These are phyloP conservation scores for Nemoura dubitans DNA, from an alignment of 2,888 invertebrate genomes.

Conservation along the genomic window DNA sequence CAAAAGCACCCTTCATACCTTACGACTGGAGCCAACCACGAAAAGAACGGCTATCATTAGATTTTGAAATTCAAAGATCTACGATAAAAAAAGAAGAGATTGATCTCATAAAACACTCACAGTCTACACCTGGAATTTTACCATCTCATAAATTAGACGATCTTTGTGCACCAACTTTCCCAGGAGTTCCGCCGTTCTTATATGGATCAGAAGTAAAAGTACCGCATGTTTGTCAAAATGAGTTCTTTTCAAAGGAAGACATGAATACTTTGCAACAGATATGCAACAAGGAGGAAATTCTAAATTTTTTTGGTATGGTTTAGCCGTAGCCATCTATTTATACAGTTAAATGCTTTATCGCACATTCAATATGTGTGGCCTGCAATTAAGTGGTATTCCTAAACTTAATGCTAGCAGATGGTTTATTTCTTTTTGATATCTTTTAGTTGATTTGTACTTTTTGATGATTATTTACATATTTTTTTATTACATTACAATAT, in stretches of 20 bases:
- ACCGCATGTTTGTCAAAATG: slow-evolving; percentile 25
- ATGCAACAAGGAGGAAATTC: slow-evolving; percentile 15
- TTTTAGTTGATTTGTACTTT: no score
- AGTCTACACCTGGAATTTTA: slow-evolving; percentile 23
- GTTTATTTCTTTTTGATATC: slow-evolving; percentile 3
- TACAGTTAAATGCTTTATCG: background rate
- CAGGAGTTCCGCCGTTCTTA: slow-evolving; percentile 18
- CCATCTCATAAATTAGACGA: slow-evolving; percentile 9
- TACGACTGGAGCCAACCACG: slow-evolving; percentile 14
- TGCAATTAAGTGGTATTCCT: no score
- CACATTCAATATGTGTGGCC: no score
- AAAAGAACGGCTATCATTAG: slow-evolving; percentile 20
- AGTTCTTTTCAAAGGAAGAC: slow-evolving; percentile 33
- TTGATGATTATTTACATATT: no score
- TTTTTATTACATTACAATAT: no score
- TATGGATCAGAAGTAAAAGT: background rate
- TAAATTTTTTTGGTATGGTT: slow-evolving; percentile 16
- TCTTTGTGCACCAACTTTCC: slow-evolving; percentile 14
- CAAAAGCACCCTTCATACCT: slow-evolving; percentile 15
- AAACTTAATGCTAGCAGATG: background rate
- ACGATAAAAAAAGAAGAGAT: background rate
- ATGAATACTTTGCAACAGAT: background rate
- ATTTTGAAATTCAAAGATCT: background rate
- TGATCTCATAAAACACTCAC: background rate
- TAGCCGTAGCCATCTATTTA: no score